Percentiles rank a stretch among this genome's conserved stretches.
Conservation (phyloP, 2,797 vertebrate species). For the Muscicapa comitata region DNA sequence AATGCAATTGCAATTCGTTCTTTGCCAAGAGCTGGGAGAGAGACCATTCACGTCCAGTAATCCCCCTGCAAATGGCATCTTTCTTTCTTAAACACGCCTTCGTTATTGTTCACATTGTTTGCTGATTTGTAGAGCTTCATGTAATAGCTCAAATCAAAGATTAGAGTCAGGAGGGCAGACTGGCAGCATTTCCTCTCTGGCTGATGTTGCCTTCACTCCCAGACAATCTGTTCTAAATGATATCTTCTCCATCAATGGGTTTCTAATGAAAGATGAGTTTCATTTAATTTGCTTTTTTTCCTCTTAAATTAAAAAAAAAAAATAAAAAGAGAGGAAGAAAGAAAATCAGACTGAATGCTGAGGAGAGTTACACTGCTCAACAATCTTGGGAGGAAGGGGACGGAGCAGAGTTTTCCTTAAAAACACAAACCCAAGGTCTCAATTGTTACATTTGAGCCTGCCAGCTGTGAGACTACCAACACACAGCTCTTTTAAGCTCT, state of each 20-base stretch:
- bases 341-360: neutral
- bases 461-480: neutral
- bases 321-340: neutral
- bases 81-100: conserved; percentile 38
- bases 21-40: neutral
- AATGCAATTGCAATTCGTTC: neutral
- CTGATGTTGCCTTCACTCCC: neutral
- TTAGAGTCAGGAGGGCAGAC: neutral
- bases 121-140: conserved; percentile 17
- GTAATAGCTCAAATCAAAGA: conserved; percentile 15
- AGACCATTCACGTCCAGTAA: neutral
- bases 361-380: neutral
- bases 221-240: neutral
- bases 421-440: neutral
- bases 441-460: neutral
- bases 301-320: neutral
- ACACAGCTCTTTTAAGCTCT: neutral
- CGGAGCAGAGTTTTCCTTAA: neutral
- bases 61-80: conserved; percentile 3
- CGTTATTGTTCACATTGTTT: conserved; percentile 17
- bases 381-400: neutral
- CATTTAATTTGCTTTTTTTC: neutral
- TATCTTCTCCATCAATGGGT: neutral
- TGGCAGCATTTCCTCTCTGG: neutral
- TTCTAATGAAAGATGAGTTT: neutral